A percentile compares a stretch with the other conserved stretches of the same genome.
These are phyloP conservation scores for Schizopygopsis malacanthus DNA, from an alignment of 2,797 vertebrate species.

Conservation along the genomic window DNA sequence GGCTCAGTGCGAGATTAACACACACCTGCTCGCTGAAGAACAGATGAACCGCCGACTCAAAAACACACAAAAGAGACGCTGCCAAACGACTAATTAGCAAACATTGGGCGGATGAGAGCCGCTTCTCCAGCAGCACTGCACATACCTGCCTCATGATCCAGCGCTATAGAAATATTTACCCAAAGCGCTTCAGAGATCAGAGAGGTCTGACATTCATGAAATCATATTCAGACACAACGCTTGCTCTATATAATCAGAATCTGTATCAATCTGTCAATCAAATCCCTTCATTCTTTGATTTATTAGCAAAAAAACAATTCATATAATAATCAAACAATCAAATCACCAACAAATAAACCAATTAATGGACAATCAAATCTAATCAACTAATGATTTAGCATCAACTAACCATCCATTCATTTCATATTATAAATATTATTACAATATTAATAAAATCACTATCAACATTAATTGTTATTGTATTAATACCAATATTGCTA, in stretches of 20 bases:
- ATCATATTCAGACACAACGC: background rate
- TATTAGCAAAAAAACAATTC: background rate
- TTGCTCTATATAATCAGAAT: background rate
- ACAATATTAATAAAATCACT: too few relatives aligned
- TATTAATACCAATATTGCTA: too few relatives aligned
- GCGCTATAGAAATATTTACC: background rate
- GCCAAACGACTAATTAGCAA: constrained; percentile 2
- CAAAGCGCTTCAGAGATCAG: background rate
- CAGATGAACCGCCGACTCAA: background rate
- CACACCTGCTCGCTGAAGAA: background rate
- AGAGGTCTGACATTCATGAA: background rate
- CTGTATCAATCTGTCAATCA: background rate
- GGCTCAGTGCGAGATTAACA: background rate
- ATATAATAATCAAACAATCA: background rate
- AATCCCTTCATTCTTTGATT: background rate
- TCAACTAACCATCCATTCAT: too few relatives aligned
- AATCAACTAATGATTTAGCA: too few relatives aligned
- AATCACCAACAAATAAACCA: background rate
- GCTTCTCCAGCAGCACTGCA: background rate
- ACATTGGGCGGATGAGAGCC: background rate
- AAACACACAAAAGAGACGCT: background rate
- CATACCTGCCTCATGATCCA: background rate
- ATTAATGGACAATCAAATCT: background rate
- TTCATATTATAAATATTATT: too few relatives aligned
- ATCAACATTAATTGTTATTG: too few relatives aligned